Conservation (phyloP, 2,113 vertebrate genomes). For the Dasypus novemcinctus region DNA sequence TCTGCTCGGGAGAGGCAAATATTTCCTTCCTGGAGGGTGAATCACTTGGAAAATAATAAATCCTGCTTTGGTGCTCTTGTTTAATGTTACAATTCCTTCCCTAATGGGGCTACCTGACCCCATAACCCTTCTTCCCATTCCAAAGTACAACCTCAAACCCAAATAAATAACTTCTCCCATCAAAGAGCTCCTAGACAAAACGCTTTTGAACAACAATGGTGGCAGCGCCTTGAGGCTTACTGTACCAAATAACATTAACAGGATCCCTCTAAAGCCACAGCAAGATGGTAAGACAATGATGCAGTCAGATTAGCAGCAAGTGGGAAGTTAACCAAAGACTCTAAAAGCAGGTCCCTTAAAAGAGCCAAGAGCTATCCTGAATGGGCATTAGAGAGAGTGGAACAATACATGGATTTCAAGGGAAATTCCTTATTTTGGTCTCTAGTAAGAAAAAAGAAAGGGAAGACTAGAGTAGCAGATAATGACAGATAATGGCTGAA, state of each 20-base stretch:
- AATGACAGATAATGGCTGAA: conserved; percentile 68
- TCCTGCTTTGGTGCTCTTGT: conserved; percentile 48
- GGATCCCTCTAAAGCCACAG: neutral
- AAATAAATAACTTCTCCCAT: conserved; percentile 76
- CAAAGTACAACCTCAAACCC: conserved; percentile 65
- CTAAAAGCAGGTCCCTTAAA: conserved; percentile 25
- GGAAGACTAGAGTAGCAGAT: conserved; percentile 63
- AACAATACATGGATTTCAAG: conserved; percentile 52
- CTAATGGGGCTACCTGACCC: conserved; percentile 72
- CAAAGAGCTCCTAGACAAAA: conserved; percentile 69
- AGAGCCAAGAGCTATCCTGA: conserved; percentile 4
- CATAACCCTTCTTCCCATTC: conserved; percentile 68
- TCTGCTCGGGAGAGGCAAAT: conserved; percentile 50
- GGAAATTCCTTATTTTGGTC: conserved; percentile 49
- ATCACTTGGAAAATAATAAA: conserved; percentile 75
- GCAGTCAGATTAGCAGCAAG: neutral
- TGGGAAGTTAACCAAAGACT: neutral
- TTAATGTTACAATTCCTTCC: conserved; percentile 72
- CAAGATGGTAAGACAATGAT: neutral
- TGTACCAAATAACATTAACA: conserved; percentile 18
- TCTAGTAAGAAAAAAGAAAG: conserved; percentile 62
- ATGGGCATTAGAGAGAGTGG: neutral
- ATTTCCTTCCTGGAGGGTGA: conserved; percentile 74
- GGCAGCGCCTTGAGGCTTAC: conserved; percentile 10
- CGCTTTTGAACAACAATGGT: conserved; percentile 42